Base-by-base conservation (phyloP, 1,140 invertebrate species). In the Apis dorsata region DNA sequence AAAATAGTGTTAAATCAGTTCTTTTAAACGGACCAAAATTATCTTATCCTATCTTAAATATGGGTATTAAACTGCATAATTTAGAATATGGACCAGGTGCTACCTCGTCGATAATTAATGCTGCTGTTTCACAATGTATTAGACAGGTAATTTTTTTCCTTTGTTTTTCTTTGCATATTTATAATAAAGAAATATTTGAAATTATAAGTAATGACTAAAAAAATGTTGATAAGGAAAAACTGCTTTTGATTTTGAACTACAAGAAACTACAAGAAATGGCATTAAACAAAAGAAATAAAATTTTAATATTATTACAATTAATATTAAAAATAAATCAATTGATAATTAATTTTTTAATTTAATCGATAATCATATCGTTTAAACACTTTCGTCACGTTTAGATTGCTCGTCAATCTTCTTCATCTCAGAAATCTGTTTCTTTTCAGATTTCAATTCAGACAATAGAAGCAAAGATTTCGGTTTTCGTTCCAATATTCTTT, bases 51-150 rank as follows among this genome's bases (percentile, higher is more conserved):
- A 95, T 97, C 80, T 91, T 98, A 55, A 95, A 98, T 91, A 95
- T 97, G 1, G 95, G 96, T 81, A 95, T 98, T 12, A 95, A 95
- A 71, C 91, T 99, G 55, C 97, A 98, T 92, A 96, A 96, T 94
- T 94, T 98, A 24, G 95, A 96, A 90, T 92, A 96, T 15, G 95
- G 95, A 1, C 94, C 95, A 77, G 95, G 96, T 24, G 98, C 97
- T 0, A 96, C 97, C 0, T 95, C 97, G 15, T 96, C 97, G 0
- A 96, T 98, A 82, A 93, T 99, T 49, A 92, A 97, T 81, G 97
- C 98, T 0, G 95, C 97, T 34, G 95, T 97, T 1, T 95, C 96
- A 0, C 96, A 98, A 86, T 97, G 97, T 90, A 94, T 99, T 1
- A 94, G 95, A 87, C 96, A 97, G 94, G 97, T 97, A 70, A 59